These are phyloP conservation scores for Equus quagga DNA, from an alignment of 2,113 vertebrate genomes.

Conservation along the genomic window DNA sequence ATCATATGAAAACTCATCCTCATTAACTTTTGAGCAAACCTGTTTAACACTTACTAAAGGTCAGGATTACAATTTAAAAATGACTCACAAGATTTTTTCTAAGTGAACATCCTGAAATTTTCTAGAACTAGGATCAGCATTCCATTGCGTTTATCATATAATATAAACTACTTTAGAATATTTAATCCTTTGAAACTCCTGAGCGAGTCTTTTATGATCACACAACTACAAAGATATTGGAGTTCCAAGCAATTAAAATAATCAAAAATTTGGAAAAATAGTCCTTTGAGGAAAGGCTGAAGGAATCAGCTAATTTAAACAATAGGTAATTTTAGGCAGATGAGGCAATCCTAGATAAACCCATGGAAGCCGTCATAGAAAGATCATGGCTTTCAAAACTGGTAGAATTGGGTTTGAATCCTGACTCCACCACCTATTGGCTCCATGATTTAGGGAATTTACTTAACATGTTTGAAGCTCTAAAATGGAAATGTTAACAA, in stretches of 20 bases:
- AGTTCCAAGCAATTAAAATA: neutral
- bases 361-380: neutral
- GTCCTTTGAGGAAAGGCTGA: neutral
- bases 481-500: neutral
- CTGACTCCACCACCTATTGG: neutral
- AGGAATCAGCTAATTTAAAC: neutral
- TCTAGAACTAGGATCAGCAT: constrained; percentile 1
- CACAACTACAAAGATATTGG: neutral
- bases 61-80: constrained; percentile 75
- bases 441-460: neutral
- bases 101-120: constrained; percentile 59
- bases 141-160: neutral
- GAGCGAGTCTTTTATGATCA: neutral
- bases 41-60: constrained; percentile 72
- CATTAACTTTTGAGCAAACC: constrained; percentile 80
- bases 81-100: constrained; percentile 62
- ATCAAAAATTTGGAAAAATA: neutral
- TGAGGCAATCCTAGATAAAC: neutral
- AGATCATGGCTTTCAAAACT: neutral
- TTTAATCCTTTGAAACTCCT: neutral
- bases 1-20: constrained; percentile 78
- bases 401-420: neutral
- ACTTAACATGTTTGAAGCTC: neutral
- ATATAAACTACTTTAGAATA: neutral
- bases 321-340: neutral